These are phyloP conservation scores for Corydoras maculifer DNA, from an alignment of 2,113 vertebrate genomes.

Conservation along the genomic window DNA sequence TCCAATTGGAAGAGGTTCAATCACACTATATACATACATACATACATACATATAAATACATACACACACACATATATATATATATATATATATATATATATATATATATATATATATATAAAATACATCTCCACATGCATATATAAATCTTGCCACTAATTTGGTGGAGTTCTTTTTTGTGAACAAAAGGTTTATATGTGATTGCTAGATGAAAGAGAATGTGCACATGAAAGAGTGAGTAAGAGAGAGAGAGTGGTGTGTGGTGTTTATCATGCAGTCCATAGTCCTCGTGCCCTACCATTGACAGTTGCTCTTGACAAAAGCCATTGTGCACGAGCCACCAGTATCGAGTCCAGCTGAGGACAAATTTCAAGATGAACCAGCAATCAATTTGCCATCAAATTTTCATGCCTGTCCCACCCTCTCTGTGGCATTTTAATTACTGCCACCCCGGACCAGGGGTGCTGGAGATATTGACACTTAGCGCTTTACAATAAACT, in stretches of 20 bases:
- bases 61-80: too few species aligned
- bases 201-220: too few species aligned
- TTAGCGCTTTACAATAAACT: constrained; percentile 98
- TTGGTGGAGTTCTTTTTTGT: too few species aligned
- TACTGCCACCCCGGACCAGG: constrained; percentile 88
- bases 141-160: too few species aligned
- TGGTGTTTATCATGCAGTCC: constrained; percentile 76
- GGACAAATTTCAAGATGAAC: constrained; percentile 92
- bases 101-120: too few species aligned
- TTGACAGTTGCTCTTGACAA: constrained; percentile 78
- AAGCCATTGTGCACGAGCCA: constrained; percentile 78
- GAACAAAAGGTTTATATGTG: too few species aligned
- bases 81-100: too few species aligned
- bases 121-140: too few species aligned
- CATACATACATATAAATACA: too few species aligned
- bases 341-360: constrained; percentile 81
- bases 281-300: constrained; percentile 65
- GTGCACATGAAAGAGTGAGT: background rate
- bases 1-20: too few species aligned
- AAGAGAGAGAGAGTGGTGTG: constrained; percentile 17
- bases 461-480: constrained; percentile 97
- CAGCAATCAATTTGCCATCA: constrained; percentile 93
- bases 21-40: too few species aligned
- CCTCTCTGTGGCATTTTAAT: constrained; percentile 96
- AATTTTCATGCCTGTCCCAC: constrained; percentile 85